Base-by-base conservation (phyloP, 2,113 vertebrate species). In the Apteryx owenii region DNA sequence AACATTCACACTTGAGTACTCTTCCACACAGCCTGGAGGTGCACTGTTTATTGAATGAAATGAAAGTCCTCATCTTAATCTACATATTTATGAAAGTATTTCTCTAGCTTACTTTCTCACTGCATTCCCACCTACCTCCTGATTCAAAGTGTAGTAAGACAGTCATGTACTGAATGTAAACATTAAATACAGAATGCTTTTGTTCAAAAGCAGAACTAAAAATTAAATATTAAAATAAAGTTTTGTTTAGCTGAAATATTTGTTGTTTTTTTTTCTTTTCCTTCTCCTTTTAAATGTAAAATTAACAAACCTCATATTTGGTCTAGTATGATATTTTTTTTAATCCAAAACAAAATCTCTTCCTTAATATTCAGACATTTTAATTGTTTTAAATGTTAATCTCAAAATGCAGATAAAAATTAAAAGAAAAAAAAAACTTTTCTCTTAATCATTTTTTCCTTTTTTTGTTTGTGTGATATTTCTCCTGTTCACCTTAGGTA, bases 271-370 rank as follows among this genome's bases (percentile, higher is more conserved):
- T 44, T 44, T 68, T 4, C 12, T 12, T 65, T 79, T 90, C 1
- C 6, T 68, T 42, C 0, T 2, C 38, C 58, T 89, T 77, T 81
- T 23, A 51, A 40, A 40, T 20, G 0, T 51, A 66, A 73, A n/a
- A 6, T 0, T 60, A 29, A 10, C 2, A 77, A 54, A 51, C 4
- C 0, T 33, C 2, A 50, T 18, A 1, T 69, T 89, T 70, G 53
- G 5, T 3, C 5, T 78, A 33, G 60, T 46, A 4, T 36, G 9
- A 76, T 0, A 38, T 3, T 82, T 79, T n/a, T 0, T 15, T 72
- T 56, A 20, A 42, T 62, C 10, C 61, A 69, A 31, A 28, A 20
- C 12, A 11, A 56, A 4, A 51, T 22, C 9, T 2, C 29, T 31
- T 61, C 21, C 5, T 42, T 1, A 48, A 28, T 53, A 58, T 40